Evolutionary conservation across 1,140 invertebrate genomes (phyloP).

Genomic region (Drosophila parabipectinata): DNA sequence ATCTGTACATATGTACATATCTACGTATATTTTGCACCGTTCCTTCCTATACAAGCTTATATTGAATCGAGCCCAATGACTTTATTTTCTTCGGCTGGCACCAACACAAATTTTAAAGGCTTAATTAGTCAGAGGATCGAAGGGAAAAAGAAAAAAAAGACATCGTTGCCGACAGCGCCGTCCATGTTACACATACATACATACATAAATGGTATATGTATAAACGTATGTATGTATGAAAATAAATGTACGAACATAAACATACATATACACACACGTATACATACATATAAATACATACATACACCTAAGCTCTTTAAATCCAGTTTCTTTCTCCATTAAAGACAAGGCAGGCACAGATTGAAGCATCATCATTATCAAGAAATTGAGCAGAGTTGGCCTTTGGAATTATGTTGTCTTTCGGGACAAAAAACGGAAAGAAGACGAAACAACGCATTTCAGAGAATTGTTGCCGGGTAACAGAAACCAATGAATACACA

Average conservation of each 20-base stretch:
- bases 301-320: conserved; percentile 14
- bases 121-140: conserved; percentile 73
- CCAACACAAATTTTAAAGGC: conserved; percentile 63
- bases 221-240: neutral
- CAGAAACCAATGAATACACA: conserved; percentile 1
- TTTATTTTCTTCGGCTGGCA: conserved; percentile 55
- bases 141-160: conserved; percentile 26
- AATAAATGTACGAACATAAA: conserved; percentile 1
- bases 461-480: conserved; percentile 6
- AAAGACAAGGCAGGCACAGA: conserved; percentile 43
- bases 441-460: conserved; percentile 10
- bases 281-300: conserved; percentile 10
- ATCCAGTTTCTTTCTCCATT: conserved; percentile 56
- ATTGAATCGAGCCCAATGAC: conserved; percentile 54
- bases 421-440: conserved; percentile 26
- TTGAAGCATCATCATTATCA: conserved; percentile 58
- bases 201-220: conserved; percentile 13
- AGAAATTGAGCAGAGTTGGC: conserved; percentile 46
- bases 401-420: conserved; percentile 43
- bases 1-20: conserved; percentile 3
- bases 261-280: neutral
- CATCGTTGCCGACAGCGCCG: neutral
- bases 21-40: neutral
- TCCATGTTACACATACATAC: neutral
- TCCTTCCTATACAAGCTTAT: neutral